phyloP scores from a whole-genome alignment of 1,140 invertebrate species.

The Yoshiicerus persimilis region DNA sequence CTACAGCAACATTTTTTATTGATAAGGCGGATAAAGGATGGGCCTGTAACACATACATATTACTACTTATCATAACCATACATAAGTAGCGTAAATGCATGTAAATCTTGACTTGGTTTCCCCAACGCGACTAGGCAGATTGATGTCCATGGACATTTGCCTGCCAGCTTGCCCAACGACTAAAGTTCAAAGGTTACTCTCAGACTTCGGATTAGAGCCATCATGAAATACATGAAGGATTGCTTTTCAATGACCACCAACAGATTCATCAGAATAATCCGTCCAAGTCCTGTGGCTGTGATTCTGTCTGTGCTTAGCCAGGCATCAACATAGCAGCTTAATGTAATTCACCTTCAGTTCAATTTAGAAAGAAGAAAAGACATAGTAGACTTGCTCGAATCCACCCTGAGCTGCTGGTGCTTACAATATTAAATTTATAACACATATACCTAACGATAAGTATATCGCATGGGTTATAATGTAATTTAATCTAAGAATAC shows the following conservation, averaged over 20 bases:
- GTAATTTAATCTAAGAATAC: background rate
- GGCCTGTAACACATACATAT: too few species aligned
- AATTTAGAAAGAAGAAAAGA: background rate
- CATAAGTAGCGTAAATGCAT: background rate
- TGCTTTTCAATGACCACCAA: constrained; percentile 37
- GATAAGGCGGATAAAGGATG: too few species aligned
- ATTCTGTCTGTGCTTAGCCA: background rate
- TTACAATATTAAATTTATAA: background rate
- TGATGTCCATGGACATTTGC: background rate
- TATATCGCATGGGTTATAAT: background rate
- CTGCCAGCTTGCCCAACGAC: background rate
- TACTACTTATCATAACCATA: too few species aligned
- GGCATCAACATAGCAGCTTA: background rate
- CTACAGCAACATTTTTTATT: too few species aligned
- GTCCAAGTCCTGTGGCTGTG: background rate
- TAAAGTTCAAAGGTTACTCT: background rate
- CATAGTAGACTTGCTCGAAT: background rate
- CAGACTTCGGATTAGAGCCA: background rate
- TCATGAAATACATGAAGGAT: constrained; percentile 29
- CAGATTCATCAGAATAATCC: constrained; percentile 11
- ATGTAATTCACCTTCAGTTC: background rate
- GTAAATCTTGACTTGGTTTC: background rate
- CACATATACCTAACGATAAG: background rate
- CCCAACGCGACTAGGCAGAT: background rate
- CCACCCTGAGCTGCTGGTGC: background rate